Base-by-base conservation (phyloP, 2,113 vertebrate genomes). In the Acanthochromis polyacanthus region DNA sequence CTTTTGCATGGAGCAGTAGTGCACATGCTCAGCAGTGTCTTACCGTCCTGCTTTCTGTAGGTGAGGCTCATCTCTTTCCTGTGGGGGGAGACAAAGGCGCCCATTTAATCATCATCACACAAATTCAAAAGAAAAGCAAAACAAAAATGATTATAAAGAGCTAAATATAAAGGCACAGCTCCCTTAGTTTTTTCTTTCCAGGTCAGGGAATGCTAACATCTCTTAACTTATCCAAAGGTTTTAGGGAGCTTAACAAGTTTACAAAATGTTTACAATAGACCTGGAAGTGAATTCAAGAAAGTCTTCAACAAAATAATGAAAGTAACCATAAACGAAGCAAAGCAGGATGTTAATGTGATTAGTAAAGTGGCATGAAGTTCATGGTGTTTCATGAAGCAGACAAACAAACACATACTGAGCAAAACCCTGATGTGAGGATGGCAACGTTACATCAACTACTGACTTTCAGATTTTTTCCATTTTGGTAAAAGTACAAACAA, bases 31-130 rank as follows among this genome's bases (percentile, higher is more conserved):
- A 25, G 25, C 25, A 25, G 25, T 25, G 25, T 25, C 17, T 66
- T 16, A 87, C 91, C 64, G 82, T 90, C 91, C 92, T 92, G 76
- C 75, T 74, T 80, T 70, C 51, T 66, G 82, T 68, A 52, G 88
- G 59, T 51, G 89, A 83, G 84, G 81, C 84, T 89, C 79, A 60
- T 76, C 86, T 85, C 75, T 85, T 88, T 81, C 78, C 83, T 93
- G 86, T 38, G 32, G 56, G 61, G 76, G 52, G 57, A 63, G 48
- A 58, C n/a, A 67, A 56, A 19, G 1, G 4, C 12, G n/a, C 10
- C 7, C 3, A 32, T 10, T 46, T 61, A 36, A 40, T 72, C 7
- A n/a, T 22, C 10, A 7, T 16, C 23, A 7, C 4, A 23, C 30
- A 5, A 23, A 30, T 9, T 15, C 12, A 56, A 1, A 22, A 19